A percentile compares a stretch with the other conserved stretches of the same genome.
Conservation (phyloP, 2,113 vertebrate species). For the Cyanoramphus novaezelandiae region DNA sequence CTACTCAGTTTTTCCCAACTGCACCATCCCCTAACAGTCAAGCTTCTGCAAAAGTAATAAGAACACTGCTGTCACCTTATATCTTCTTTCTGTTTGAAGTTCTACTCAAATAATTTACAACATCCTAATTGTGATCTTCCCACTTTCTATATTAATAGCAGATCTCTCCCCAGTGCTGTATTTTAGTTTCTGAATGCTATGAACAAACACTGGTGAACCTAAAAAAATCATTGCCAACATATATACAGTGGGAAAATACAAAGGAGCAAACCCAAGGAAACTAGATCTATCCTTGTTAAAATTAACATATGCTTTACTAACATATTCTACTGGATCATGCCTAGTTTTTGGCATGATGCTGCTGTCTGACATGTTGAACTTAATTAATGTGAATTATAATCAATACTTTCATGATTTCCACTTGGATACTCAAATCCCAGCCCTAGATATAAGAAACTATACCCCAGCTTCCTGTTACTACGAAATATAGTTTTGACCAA, state of each 20-base stretch:
- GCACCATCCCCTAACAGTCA: neutral
- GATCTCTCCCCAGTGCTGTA: neutral
- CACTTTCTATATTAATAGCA: neutral
- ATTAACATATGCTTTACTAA: neutral
- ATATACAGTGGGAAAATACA: neutral
- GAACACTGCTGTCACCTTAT: neutral
- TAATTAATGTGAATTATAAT: neutral
- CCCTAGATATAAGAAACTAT: neutral
- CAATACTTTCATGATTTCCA: neutral
- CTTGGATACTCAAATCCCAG: neutral
- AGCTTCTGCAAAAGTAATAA: neutral
- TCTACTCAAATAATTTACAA: neutral
- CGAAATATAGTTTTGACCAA: neutral
- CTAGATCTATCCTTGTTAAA: neutral
- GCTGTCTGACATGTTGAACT: neutral
- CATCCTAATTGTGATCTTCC: neutral
- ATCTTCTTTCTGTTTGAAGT: neutral
- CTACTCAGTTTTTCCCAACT: neutral
- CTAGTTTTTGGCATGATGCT: neutral
- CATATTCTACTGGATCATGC: neutral
- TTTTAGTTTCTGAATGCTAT: neutral
- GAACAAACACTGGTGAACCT: neutral
- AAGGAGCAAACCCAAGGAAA: neutral
- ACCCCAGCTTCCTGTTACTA: neutral
- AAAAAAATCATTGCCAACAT: neutral